Evolutionary conservation across 2,888 invertebrate species (phyloP).

Genomic region (Dilophus febrilis): DNA sequence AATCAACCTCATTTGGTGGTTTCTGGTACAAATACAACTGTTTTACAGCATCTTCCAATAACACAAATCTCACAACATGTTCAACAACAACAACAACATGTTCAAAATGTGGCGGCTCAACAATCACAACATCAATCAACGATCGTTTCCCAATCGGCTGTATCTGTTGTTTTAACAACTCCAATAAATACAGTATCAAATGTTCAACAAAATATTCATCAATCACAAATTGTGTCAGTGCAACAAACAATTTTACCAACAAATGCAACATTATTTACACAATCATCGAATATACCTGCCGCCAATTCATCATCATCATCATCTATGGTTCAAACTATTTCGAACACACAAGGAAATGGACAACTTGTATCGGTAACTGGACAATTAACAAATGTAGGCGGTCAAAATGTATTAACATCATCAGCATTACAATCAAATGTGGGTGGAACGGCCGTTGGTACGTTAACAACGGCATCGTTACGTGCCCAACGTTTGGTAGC

Average conservation of each 20-base stretch:
- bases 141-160: slow-evolving; percentile 17
- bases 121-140: too few relatives aligned
- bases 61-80: slow-evolving; percentile 15
- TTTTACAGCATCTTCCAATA: slow-evolving; percentile 32
- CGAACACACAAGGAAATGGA: slow-evolving; percentile 19
- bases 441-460: slow-evolving; percentile 26
- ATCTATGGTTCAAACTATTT: slow-evolving; percentile 27
- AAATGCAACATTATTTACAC: slow-evolving; percentile 15
- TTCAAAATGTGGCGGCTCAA: not conserved
- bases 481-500: slow-evolving; percentile 27
- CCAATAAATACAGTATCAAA: slow-evolving; percentile 23
- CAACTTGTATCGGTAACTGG: slow-evolving; percentile 32
- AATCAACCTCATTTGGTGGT: too few relatives aligned
- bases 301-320: too few relatives aligned
- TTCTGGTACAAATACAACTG: slow-evolving; percentile 32
- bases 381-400: slow-evolving; percentile 26
- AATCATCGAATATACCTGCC: slow-evolving; percentile 19
- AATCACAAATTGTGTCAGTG: slow-evolving; percentile 15
- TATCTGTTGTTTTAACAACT: slow-evolving; percentile 29
- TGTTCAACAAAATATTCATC: too few relatives aligned
- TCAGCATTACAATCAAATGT: slow-evolving; percentile 22
- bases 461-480: slow-evolving; percentile 23
- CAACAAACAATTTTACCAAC: slow-evolving; percentile 11
- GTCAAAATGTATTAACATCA: slow-evolving; percentile 28
- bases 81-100: slow-evolving; percentile 3